Percentiles rank a stretch among this genome's conserved stretches.
Evolutionary conservation across 2,113 vertebrate species (phyloP).

Genomic region (Pomatostomus ruficeps): DNA sequence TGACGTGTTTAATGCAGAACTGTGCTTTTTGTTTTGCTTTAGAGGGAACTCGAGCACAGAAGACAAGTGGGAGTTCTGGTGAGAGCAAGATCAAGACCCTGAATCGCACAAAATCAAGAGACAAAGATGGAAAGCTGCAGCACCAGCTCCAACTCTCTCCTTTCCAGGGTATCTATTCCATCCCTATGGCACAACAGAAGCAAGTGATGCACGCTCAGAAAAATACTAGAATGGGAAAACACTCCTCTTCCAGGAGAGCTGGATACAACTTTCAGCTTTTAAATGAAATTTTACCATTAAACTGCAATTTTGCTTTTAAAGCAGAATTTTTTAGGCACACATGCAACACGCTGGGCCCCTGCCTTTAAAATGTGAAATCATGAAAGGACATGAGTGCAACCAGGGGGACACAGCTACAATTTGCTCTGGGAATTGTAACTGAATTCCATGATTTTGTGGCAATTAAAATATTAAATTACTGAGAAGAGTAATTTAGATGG

Average conservation of each 20-base stretch:
- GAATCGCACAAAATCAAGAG: background rate
- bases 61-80: background rate
- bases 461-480: constrained; percentile 19
- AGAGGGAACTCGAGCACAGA: background rate
- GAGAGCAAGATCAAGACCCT: background rate
- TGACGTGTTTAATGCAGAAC: background rate
- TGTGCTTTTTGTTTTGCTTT: background rate
- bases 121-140: background rate
- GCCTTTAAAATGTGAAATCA: background rate
- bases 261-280: background rate
- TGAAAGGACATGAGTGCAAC: background rate
- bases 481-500: background rate
- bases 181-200: background rate
- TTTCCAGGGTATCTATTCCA: background rate
- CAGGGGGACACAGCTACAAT: background rate
- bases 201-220: background rate
- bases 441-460: background rate
- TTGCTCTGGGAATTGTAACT: background rate
- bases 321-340: background rate
- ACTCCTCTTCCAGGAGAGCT: background rate
- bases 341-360: background rate
- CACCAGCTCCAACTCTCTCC: background rate
- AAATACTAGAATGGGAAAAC: background rate
- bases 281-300: background rate
- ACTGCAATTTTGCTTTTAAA: background rate